These are phyloP conservation scores for Vireo altiloquus DNA, from an alignment of 2,113 vertebrate genomes.

Conservation along the genomic window DNA sequence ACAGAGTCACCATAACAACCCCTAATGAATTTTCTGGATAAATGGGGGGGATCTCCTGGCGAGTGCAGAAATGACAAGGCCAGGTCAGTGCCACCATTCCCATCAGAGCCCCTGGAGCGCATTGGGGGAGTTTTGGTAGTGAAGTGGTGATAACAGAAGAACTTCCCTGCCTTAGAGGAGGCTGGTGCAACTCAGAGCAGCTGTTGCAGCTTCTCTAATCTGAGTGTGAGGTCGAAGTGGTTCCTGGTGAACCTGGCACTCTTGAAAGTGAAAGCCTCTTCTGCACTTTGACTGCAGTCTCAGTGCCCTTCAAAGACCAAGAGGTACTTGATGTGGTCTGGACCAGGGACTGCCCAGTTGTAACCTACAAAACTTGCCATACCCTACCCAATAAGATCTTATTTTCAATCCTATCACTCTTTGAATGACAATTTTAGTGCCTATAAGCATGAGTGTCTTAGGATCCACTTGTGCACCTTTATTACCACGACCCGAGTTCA, in stretches of 20 bases:
- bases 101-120: accelerated
- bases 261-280: background rate
- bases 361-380: accelerated
- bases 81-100: background rate
- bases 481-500: background rate
- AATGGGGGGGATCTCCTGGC: background rate
- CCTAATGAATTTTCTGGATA: background rate
- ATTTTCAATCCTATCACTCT: background rate
- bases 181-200: background rate
- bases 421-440: background rate
- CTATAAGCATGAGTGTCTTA: background rate
- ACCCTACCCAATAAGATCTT: background rate
- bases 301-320: background rate
- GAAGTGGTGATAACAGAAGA: background rate
- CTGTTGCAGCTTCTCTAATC: background rate
- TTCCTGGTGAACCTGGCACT: background rate
- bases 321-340: accelerated
- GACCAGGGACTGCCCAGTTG: background rate
- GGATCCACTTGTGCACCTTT: background rate
- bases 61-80: background rate
- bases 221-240: background rate
- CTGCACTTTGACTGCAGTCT: background rate
- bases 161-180: background rate
- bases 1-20: background rate
- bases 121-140: background rate